A percentile compares a stretch with the other conserved stretches of the same genome.
Conservation (phyloP, 2,888 invertebrate genomes). For the Rhyacophila evoluta region DNA sequence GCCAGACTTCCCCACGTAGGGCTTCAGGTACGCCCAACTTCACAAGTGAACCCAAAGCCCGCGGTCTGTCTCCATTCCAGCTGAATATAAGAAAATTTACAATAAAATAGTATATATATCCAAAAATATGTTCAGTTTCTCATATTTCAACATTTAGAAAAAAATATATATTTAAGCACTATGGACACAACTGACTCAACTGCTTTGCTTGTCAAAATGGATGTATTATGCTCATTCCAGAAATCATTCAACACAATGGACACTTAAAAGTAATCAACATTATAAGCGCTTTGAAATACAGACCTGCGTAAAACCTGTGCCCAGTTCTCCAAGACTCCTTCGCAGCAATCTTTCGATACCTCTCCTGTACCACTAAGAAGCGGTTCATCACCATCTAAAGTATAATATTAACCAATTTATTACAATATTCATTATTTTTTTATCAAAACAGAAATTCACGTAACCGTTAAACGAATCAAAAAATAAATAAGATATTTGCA, state of each 20-base stretch:
- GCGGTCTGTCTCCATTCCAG: constrained; percentile 81
- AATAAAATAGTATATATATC: constrained; percentile 4
- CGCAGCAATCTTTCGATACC: constrained; percentile 96
- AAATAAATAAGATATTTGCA: constrained; percentile 8
- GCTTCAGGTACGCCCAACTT: constrained; percentile 95
- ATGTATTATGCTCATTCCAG: no score
- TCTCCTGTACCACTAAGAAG: constrained; percentile 97
- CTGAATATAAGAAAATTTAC: constrained; percentile 56
- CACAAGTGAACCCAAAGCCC: constrained; percentile 83
- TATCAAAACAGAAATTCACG: no score
- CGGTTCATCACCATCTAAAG: constrained; percentile 91
- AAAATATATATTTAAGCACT: no score
- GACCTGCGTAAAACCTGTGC: constrained; percentile 85
- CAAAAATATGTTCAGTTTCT: no score
- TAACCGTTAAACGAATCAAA: no score
- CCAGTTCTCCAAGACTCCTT: constrained; percentile 94
- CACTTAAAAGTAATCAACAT: no score
- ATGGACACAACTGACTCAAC: no score
- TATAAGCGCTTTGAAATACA: background rate
- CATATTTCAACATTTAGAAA: no score
- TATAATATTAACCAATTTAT: constrained; percentile 36
- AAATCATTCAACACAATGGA: no score
- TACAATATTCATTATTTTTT: no score
- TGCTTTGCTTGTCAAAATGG: no score
- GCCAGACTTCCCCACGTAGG: constrained; percentile 97